Percentiles rank a stretch among this genome's conserved stretches.
phyloP scores from a whole-genome alignment of 2,113 vertebrate genomes.

The Alectura lathami region DNA sequence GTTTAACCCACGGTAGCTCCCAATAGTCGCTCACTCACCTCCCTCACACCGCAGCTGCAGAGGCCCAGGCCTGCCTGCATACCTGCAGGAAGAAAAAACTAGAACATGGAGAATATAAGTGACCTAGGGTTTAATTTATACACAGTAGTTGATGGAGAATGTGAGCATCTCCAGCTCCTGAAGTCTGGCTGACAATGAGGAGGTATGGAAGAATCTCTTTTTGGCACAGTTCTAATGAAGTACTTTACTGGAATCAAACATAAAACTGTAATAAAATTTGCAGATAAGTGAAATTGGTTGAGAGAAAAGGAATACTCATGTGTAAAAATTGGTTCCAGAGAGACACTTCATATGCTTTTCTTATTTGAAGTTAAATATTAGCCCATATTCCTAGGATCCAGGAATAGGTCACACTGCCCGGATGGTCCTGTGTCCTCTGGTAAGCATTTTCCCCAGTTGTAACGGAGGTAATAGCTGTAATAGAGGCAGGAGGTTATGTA shows the following conservation, averaged over 20 bases:
- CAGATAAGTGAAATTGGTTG: not conserved
- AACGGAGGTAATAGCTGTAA: not conserved
- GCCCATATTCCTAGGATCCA: not conserved
- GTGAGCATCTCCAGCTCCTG: not conserved
- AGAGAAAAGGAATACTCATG: not conserved
- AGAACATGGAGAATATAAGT: not conserved
- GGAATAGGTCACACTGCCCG: not conserved
- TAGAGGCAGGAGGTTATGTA: not conserved
- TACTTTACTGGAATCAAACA: not conserved
- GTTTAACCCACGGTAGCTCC: too few species aligned
- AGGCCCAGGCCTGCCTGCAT: too few species aligned
- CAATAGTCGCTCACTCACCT: too few species aligned
- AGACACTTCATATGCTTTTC: not conserved
- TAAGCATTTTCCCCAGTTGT: not conserved
- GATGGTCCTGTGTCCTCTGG: not conserved
- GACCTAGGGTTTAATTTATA: not conserved
- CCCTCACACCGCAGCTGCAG: too few species aligned
- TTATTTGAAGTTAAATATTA: not conserved
- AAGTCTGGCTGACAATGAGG: not conserved
- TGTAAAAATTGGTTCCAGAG: not conserved
- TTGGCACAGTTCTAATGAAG: not conserved
- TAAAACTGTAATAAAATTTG: not conserved
- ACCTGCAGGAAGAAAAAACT: too few species aligned
- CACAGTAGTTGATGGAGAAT: not conserved
- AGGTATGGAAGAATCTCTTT: not conserved